phyloP scores from a whole-genome alignment of 2,888 invertebrate genomes.

The Conomelus anceps region DNA sequence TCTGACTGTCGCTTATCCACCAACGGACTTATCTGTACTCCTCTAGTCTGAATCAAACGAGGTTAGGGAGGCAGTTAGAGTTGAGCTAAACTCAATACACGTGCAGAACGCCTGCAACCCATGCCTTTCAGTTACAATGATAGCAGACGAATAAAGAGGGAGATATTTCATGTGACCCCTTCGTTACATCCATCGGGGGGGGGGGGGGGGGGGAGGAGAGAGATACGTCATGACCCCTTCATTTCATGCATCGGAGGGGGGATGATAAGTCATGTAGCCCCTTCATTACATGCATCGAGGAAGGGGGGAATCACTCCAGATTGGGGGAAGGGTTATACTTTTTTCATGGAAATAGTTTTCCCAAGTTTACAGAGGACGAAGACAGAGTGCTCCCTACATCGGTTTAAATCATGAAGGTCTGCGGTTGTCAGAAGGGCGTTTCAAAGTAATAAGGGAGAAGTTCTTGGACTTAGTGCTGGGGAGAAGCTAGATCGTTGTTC shows the following conservation, averaged over 20 bases:
- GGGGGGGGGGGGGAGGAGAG: neutral
- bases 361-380: neutral
- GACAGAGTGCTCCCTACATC: neutral
- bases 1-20: neutral
- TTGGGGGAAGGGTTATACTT: neutral
- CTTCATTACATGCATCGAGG: neutral
- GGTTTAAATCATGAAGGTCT: neutral
- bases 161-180: neutral
- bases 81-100: neutral
- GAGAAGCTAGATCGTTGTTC: neutral
- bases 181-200: neutral
- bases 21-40: neutral
- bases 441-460: neutral
- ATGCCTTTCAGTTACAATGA: neutral
- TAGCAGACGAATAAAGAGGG: neutral
- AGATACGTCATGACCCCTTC: no score
- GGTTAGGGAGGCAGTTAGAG: no score
- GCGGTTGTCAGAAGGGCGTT: neutral
- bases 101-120: neutral
- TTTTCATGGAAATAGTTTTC: neutral
- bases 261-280: no score
- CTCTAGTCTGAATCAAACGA: neutral
- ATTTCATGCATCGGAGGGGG: neutral
- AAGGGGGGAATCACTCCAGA: neutral
- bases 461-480: neutral